Percentiles rank a stretch among this genome's conserved stretches.
Conservation (phyloP, 92 coral and sea anemone species). For the Actinostola sp. region DNA sequence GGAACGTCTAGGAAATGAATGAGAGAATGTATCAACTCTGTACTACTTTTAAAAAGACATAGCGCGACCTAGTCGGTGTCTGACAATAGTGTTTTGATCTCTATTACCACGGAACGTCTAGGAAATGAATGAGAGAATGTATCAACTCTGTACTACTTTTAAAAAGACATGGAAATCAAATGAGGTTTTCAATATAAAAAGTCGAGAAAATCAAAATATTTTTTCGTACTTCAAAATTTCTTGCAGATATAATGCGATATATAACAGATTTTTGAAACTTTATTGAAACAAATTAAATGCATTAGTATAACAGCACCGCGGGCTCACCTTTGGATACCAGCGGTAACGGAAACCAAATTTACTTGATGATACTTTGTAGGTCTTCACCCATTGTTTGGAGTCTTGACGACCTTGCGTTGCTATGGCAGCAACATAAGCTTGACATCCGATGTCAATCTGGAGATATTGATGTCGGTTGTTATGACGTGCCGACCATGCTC, state of each 20-base stretch:
- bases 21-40: background rate
- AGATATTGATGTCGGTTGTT: conserved; percentile 80
- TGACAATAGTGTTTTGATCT: conserved; percentile 57
- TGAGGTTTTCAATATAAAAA: too few species aligned
- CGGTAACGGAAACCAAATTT: conserved; percentile 52
- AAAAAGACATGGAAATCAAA: too few species aligned
- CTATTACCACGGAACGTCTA: conserved; percentile 62
- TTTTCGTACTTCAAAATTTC: too few species aligned
- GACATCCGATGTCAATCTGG: conserved; percentile 78
- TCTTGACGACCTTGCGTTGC: conserved; percentile 90
- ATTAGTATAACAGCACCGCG: too few species aligned
- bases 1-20: conserved; percentile 27
- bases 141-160: background rate
- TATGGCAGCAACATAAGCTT: conserved; percentile 68
- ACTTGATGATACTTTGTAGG: conserved; percentile 71
- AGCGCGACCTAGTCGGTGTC: conserved; percentile 53
- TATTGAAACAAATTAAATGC: too few species aligned
- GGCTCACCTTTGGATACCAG: conserved; percentile 41
- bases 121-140: background rate
- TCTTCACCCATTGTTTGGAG: conserved; percentile 80
- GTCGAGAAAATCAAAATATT: too few species aligned
- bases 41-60: too few species aligned
- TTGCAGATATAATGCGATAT: too few species aligned
- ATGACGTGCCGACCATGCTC: conserved; percentile 85
- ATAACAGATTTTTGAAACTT: too few species aligned